Evolutionary conservation across 2,888 invertebrate genomes (phyloP), one percentile per base, ranked within the genome.

Genomic region (Furcula furcula): DNA sequence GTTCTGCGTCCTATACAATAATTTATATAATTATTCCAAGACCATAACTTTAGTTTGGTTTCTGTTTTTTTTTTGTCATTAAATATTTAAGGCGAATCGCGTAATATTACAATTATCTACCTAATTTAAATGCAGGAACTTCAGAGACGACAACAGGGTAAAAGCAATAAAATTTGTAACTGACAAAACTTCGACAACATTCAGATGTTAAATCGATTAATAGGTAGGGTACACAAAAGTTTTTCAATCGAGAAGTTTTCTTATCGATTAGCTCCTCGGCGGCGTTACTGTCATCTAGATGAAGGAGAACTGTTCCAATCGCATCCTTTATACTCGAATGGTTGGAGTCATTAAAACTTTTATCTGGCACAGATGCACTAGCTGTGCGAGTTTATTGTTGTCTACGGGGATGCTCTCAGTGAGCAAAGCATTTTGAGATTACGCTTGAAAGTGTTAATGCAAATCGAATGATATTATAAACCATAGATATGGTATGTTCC

Each of bases 331-430:
- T 65, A 61, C 65, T 67, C 61, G 60, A 62, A 61, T 70, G 59
- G 65, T 56, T 58, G 48, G 47, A 67, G 67, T 76, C 75, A 77
- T 77, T 78, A 76, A 78, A 79, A 77, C 64, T 79, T 78, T 76
- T 74, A 73, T 76, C 73, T 65, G 49, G 66, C 70, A 58, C 65
- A 67, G 65, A 72, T 72, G 70, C 76, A 74, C 63, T 69, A 51
- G 59, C 59, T 56, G 56, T 54, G 59, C 49, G 53, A 66, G 63
- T 70, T 68, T 66, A 73, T 71, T 68, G 78, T 65, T 71, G 64
- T 46, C 68, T 69, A 54, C 70, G 46, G 66, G 55, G 56, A 73
- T 60, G 67, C 60, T 68, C 66, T 64, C 54, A 59, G 54, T 63
- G 59, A 58, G 65, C 59, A 61, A 62, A 67, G 58, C 65, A 60